Percentiles rank a stretch among this genome's conserved stretches.
Evolutionary conservation across 2,113 vertebrate genomes (phyloP).

Genomic region (Delphinus delphis): DNA sequence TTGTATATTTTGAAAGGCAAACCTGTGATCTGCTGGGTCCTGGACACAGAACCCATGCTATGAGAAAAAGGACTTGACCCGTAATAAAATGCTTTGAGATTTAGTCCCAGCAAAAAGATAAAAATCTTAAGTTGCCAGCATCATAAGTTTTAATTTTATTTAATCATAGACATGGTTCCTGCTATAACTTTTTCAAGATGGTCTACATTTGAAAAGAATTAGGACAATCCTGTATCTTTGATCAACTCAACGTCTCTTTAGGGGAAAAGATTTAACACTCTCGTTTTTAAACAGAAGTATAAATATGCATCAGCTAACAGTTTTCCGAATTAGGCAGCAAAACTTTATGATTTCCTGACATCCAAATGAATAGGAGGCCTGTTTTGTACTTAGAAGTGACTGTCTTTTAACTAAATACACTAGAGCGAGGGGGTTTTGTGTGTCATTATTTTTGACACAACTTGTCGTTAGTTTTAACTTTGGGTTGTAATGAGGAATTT

Average conservation of each 20-base stretch:
- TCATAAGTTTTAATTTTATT: constrained; percentile 53
- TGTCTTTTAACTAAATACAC: constrained; percentile 55
- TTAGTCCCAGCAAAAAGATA: constrained; percentile 52
- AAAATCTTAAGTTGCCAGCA: constrained; percentile 30
- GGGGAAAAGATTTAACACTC: constrained; percentile 64
- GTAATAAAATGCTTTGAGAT: constrained; percentile 52
- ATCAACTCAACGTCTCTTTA: constrained; percentile 60
- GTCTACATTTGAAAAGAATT: constrained; percentile 75
- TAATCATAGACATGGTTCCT: constrained; percentile 34
- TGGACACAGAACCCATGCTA: background rate
- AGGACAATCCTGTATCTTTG: constrained; percentile 70
- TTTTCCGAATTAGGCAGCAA: constrained; percentile 57
- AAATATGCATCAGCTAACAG: constrained; percentile 64
- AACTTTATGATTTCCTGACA: constrained; percentile 48
- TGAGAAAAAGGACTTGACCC: constrained; percentile 14
- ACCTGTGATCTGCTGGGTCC: constrained; percentile 22
- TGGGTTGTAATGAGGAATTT: constrained; percentile 39
- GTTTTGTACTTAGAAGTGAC: constrained; percentile 31
- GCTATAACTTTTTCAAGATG: constrained; percentile 60
- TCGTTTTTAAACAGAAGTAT: constrained; percentile 71
- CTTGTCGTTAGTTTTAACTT: constrained; percentile 68
- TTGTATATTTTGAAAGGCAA: constrained; percentile 23
- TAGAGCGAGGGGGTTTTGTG: constrained; percentile 7
- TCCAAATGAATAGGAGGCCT: constrained; percentile 34
- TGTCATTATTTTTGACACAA: constrained; percentile 55